Percentiles rank a stretch among this genome's conserved stretches.
Conservation (phyloP, 2,113 vertebrate species). For the Podarcis raffonei region DNA sequence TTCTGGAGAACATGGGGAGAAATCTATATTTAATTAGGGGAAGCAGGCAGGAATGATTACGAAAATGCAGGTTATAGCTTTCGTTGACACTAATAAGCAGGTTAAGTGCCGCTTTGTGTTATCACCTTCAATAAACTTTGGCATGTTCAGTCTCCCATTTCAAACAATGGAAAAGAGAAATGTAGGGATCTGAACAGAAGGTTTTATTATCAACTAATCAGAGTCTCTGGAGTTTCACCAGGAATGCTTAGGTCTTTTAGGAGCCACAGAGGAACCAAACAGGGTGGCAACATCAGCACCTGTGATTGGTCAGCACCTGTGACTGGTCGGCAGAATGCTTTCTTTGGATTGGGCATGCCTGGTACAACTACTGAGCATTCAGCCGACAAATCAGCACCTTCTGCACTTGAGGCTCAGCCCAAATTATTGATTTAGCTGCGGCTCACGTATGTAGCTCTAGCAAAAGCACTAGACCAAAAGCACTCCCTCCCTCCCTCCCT, state of each 20-base stretch:
- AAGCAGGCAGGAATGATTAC: conserved; percentile 27
- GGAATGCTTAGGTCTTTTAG: neutral
- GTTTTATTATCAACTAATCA: neutral
- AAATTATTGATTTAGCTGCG: no score
- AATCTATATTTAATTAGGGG: conserved; percentile 43
- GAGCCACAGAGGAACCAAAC: no score
- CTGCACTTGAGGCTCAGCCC: no score
- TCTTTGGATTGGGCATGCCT: no score
- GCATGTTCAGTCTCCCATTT: conserved; percentile 13
- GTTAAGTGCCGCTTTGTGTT: conserved; percentile 23
- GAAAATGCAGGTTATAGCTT: neutral
- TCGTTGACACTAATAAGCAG: conserved; percentile 35
- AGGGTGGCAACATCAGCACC: no score
- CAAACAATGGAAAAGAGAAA: neutral
- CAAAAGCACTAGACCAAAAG: no score
- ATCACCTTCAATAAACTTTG: conserved; percentile 31
- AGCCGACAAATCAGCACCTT: no score
- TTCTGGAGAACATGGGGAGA: neutral
- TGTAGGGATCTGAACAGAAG: neutral
- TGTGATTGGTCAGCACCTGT: no score
- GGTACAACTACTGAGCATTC: no score
- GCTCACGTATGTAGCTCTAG: no score
- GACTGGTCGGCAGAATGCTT: no score
- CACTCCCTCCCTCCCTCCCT: no score
- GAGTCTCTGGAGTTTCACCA: neutral